phyloP scores from a whole-genome alignment of 2,797 vertebrate genomes.

The Pantherophis alleghaniensis region DNA sequence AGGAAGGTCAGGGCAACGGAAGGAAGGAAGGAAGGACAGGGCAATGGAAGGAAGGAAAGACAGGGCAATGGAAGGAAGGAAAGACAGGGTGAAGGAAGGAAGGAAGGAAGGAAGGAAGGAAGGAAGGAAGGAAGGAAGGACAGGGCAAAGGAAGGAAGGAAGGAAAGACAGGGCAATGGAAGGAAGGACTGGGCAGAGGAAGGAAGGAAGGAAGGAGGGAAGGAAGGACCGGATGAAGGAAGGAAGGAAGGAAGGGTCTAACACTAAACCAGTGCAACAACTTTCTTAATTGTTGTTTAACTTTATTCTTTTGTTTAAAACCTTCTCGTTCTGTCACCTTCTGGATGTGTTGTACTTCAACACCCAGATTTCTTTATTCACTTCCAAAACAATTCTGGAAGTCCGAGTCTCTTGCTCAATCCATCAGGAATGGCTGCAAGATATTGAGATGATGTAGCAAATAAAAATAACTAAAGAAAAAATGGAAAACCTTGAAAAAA shows the following conservation, averaged over 20 bases:
- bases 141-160: no score
- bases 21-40: no score
- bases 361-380: not conserved
- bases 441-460: not conserved
- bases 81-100: no score
- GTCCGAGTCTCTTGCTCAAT: not conserved
- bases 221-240: no score
- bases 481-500: not conserved
- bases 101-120: no score
- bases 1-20: no score
- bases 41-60: no score
- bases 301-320: not conserved
- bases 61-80: no score
- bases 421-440: not conserved
- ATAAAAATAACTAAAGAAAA: not conserved
- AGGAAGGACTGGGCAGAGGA: no score
- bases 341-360: not conserved
- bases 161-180: no score
- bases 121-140: no score
- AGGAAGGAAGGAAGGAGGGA: no score
- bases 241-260: not conserved
- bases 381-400: not conserved
- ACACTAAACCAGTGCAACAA: not conserved
- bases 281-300: not conserved
- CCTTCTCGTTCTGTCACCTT: not conserved